phyloP scores from a whole-genome alignment of 1,140 invertebrate species.

The Drosophila willistoni region DNA sequence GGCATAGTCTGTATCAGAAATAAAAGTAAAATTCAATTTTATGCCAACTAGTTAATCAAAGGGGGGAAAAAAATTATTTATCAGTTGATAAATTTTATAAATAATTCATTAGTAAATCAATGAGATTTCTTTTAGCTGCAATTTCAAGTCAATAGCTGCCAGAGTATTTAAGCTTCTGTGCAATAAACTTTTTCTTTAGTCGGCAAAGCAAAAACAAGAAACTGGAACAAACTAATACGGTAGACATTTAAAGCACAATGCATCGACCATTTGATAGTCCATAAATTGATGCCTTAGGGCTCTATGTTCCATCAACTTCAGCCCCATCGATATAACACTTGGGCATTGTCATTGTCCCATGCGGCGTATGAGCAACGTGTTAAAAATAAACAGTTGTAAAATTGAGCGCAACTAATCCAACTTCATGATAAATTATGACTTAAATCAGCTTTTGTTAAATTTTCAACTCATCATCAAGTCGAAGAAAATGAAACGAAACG shows the following conservation, averaged over 20 bases:
- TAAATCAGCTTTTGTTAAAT: constrained; percentile 81
- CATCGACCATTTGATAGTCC: constrained; percentile 66
- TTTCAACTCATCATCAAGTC: constrained; percentile 73
- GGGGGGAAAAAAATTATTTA: background rate
- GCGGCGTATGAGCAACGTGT: constrained; percentile 71
- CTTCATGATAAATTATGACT: constrained; percentile 82
- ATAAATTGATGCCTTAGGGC: constrained; percentile 73
- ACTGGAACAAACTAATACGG: constrained; percentile 75
- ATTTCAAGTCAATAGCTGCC: background rate
- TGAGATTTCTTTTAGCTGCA: background rate
- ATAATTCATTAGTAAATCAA: background rate
- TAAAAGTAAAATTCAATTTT: background rate
- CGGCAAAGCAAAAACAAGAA: background rate
- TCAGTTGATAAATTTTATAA: background rate
- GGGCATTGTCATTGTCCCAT: constrained; percentile 46
- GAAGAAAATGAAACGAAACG: constrained; percentile 27
- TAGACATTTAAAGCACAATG: constrained; percentile 56
- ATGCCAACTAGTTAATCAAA: background rate
- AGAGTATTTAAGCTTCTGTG: constrained; percentile 22
- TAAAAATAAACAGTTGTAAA: constrained; percentile 79
- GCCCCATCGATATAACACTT: background rate
- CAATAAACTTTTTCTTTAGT: constrained; percentile 7
- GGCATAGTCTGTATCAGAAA: background rate
- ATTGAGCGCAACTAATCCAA: constrained; percentile 75
- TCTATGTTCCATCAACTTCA: constrained; percentile 9